A percentile compares a stretch with the other conserved stretches of the same genome.
These are phyloP conservation scores for Pandemis corylana DNA, from an alignment of 2,888 invertebrate species.

Conservation along the genomic window DNA sequence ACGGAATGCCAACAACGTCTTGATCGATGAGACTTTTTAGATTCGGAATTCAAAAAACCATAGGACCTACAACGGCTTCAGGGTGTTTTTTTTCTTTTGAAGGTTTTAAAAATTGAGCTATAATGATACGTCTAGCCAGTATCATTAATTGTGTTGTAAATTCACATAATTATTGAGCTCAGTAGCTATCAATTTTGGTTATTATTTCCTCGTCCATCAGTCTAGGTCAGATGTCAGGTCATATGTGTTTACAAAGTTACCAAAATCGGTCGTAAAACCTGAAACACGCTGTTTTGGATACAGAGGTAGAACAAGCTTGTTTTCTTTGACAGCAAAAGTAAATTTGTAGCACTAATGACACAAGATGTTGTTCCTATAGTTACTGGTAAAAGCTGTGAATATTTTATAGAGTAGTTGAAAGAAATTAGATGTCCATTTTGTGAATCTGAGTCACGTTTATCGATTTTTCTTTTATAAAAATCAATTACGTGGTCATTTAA, in stretches of 20 bases:
- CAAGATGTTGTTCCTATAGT: not conserved
- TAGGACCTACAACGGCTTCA: too few relatives aligned
- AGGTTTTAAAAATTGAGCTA: too few relatives aligned
- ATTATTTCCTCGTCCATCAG: slow-evolving; percentile 27
- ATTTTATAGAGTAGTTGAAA: not conserved
- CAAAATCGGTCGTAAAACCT: not conserved
- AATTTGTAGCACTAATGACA: not conserved
- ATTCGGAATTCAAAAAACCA: too few relatives aligned
- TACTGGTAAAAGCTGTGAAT: not conserved
- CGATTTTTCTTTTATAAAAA: not conserved
- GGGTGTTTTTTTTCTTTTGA: too few relatives aligned
- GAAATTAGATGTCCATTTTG: not conserved
- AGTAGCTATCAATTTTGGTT: not conserved
- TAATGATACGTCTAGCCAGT: too few relatives aligned
- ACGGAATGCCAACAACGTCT: too few relatives aligned
- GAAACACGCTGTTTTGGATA: not conserved
- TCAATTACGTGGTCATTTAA: too few relatives aligned
- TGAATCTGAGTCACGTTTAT: not conserved
- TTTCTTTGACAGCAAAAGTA: not conserved
- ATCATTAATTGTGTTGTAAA: too few relatives aligned
- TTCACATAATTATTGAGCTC: not conserved
- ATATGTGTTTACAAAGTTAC: slow-evolving; percentile 12
- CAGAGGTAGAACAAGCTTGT: not conserved
- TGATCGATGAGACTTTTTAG: too few relatives aligned
- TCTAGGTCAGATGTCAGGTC: slow-evolving; percentile 2